Conservation (phyloP, 2,113 vertebrate species). For the Epinephelus cyanopodus region DNA sequence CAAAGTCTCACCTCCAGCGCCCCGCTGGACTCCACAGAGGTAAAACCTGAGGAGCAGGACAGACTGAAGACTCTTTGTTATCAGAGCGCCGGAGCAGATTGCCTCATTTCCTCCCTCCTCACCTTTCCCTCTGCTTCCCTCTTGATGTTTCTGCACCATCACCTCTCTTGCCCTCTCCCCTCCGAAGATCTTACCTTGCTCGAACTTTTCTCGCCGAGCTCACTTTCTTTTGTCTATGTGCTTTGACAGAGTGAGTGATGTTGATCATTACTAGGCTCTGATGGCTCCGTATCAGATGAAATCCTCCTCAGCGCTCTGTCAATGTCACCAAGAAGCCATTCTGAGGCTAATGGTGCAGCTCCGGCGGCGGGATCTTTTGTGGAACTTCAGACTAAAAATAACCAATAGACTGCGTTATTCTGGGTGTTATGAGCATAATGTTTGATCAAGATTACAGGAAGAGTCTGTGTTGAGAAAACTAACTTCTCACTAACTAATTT, state of each 20-base stretch:
- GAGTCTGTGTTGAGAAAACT: no score
- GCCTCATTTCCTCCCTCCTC: not conserved
- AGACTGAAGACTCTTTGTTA: not conserved
- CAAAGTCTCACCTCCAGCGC: not conserved
- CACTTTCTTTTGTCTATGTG: conserved; percentile 36
- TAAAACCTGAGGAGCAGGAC: conserved; percentile 10
- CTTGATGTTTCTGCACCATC: conserved; percentile 4
- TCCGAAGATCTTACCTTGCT: conserved; percentile 7
- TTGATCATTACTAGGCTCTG: conserved; percentile 67
- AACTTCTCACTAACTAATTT: no score
- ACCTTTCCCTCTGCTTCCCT: conserved; percentile 21
- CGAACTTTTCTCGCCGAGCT: conserved; percentile 12
- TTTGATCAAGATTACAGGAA: not conserved
- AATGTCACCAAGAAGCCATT: conserved; percentile 56
- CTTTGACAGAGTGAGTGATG: conserved; percentile 69
- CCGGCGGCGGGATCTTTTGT: conserved; percentile 12
- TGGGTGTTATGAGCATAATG: not conserved
- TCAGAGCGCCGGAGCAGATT: not conserved
- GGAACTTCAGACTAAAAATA: conserved; percentile 37
- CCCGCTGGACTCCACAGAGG: not conserved
- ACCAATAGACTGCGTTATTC: not conserved
- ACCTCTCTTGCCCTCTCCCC: conserved; percentile 16
- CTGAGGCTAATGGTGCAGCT: conserved; percentile 52
- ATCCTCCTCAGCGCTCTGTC: conserved; percentile 54
- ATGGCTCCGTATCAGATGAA: conserved; percentile 61